Percentiles rank a stretch among this genome's conserved stretches.
Evolutionary conservation across 2,113 vertebrate species (phyloP).

Genomic region (Eurypyga helias): DNA sequence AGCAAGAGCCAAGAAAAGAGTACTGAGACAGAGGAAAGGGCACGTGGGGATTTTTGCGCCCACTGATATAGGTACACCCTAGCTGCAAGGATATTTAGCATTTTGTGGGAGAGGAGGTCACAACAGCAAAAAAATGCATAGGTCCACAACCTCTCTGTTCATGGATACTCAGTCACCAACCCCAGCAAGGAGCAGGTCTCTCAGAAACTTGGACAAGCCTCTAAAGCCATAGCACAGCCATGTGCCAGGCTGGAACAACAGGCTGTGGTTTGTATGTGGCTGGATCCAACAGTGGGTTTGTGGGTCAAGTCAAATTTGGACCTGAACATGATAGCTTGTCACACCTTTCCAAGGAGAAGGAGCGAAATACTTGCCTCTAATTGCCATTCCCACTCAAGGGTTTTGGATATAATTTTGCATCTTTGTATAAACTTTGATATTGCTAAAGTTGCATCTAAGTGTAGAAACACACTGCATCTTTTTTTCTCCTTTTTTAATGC

Average conservation of each 20-base stretch:
- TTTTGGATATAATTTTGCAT: neutral
- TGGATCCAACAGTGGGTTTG: neutral
- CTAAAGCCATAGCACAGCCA: neutral
- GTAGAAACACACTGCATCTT: neutral
- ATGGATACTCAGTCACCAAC: neutral
- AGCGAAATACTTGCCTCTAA: neutral
- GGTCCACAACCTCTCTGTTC: neutral
- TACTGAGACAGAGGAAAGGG: neutral
- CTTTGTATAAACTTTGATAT: neutral
- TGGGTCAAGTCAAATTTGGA: neutral
- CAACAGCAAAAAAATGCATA: neutral
- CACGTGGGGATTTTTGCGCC: neutral
- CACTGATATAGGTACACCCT: accelerated
- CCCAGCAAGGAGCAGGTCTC: neutral
- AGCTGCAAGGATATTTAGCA: neutral
- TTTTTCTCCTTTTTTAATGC: neutral
- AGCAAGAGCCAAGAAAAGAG: neutral
- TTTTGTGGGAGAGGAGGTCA: neutral
- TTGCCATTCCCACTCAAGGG: neutral
- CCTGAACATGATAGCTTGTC: neutral
- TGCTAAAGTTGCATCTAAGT: neutral
- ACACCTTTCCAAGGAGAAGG: neutral
- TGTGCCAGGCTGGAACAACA: neutral
- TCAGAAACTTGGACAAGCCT: neutral
- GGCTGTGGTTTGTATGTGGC: accelerated